These are phyloP conservation scores for Orbicella faveolata DNA, from an alignment of 64 coral and sea anemone genomes.

Conservation along the genomic window DNA sequence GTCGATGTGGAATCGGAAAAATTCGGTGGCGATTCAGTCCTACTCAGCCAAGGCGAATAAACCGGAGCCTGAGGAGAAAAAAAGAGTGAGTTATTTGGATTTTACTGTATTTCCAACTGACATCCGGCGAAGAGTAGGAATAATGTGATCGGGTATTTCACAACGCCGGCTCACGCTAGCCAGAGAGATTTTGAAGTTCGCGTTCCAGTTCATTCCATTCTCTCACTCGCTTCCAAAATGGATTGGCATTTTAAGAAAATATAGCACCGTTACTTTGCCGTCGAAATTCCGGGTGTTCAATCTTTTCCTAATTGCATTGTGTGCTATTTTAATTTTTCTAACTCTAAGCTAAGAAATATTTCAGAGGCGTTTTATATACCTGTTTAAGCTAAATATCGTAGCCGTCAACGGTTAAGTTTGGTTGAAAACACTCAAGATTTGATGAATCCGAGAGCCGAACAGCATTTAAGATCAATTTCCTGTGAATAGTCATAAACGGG, in stretches of 20 bases:
- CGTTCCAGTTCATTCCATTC: background rate
- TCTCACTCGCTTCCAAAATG: background rate
- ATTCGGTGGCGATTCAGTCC: slow-evolving; percentile 54
- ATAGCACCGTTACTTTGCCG: background rate
- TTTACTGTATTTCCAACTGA: background rate
- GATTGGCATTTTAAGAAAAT: too few species aligned
- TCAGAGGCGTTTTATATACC: slow-evolving; percentile 18
- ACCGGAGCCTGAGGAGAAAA: slow-evolving; percentile 38
- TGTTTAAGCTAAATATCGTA: slow-evolving; percentile 6
- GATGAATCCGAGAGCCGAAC: background rate
- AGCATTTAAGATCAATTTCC: background rate
- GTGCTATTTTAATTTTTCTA: background rate
- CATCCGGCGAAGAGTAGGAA: slow-evolving; percentile 7
- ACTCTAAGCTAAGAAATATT: background rate
- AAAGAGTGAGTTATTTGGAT: slow-evolving; percentile 46
- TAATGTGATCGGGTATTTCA: slow-evolving; percentile 12
- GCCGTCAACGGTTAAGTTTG: background rate
- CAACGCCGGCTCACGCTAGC: slow-evolving; percentile 5
- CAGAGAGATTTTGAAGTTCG: background rate
- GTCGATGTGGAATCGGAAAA: slow-evolving; percentile 80
- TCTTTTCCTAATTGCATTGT: background rate
- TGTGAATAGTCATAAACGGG: background rate
- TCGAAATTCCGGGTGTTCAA: background rate
- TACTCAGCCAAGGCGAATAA: slow-evolving; percentile 35
- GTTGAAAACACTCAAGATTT: background rate